phyloP scores from a whole-genome alignment of 2,888 invertebrate species.

The Agrotis puta region DNA sequence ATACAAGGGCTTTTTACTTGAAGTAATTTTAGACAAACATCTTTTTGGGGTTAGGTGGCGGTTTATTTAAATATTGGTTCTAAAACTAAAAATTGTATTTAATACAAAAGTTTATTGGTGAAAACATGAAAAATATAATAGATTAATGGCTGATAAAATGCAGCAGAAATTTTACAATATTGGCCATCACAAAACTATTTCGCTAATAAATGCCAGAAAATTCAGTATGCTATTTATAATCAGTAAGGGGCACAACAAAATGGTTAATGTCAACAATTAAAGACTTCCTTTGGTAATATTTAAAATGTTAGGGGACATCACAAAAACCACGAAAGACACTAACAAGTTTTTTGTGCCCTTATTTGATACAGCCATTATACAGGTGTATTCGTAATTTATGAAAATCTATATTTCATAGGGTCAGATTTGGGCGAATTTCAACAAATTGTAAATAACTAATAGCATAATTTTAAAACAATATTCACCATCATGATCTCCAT shows the following conservation, averaged over 20 bases:
- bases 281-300: constrained; percentile 86
- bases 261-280: constrained; percentile 88
- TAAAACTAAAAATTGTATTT: constrained; percentile 91
- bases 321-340: constrained; percentile 87
- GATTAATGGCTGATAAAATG: constrained; percentile 91
- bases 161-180: constrained; percentile 91
- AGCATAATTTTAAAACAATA: constrained; percentile 83
- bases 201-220: constrained; percentile 91
- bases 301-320: constrained; percentile 82
- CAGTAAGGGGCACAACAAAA: constrained; percentile 89
- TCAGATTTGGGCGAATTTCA: constrained; percentile 82
- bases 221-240: constrained; percentile 87
- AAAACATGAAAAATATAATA: constrained; percentile 91
- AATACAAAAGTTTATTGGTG: constrained; percentile 91
- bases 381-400: constrained; percentile 76
- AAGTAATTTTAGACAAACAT: constrained; percentile 78
- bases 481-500: constrained; percentile 88
- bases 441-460: constrained; percentile 83
- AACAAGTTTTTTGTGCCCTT: constrained; percentile 90
- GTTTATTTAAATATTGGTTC: constrained; percentile 90
- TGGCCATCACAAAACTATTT: constrained; percentile 90
- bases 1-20: constrained; percentile 32
- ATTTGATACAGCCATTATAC: constrained; percentile 87
- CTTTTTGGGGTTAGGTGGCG: constrained; percentile 87
- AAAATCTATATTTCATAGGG: constrained; percentile 81